Conservation (phyloP, 2,797 vertebrate species). For the Loris lydekkerianus region DNA sequence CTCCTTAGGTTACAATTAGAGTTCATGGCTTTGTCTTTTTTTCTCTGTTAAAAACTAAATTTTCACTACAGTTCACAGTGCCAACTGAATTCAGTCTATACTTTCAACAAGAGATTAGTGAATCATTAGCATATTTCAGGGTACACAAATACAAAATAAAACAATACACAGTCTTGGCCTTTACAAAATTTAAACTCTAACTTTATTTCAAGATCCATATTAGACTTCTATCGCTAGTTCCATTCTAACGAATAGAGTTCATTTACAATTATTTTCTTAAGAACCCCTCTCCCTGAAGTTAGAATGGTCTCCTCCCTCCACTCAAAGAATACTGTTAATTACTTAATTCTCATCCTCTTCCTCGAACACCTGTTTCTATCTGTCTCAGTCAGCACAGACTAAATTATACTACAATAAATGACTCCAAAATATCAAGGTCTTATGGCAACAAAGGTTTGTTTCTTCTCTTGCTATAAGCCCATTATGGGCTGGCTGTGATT, state of each 20-base stretch:
- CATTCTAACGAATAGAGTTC: neutral
- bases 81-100: neutral
- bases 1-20: neutral
- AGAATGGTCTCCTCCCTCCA: neutral
- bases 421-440: neutral
- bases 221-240: neutral
- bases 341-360: neutral
- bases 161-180: neutral
- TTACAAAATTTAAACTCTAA: neutral
- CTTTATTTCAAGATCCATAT: neutral
- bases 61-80: neutral
- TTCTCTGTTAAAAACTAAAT: neutral
- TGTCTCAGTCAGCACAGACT: neutral
- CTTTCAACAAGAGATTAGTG: neutral
- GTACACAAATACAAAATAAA: neutral
- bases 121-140: neutral
- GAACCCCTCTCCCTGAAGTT: neutral
- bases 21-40: neutral
- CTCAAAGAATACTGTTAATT: neutral
- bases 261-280: constrained; percentile 9
- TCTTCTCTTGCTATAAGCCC: neutral
- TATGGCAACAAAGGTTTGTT: neutral
- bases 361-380: neutral
- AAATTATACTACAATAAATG: neutral
- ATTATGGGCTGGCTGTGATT: neutral